Conservation (phyloP, 1,140 invertebrate genomes). For the Scaptomyza hsui region DNA sequence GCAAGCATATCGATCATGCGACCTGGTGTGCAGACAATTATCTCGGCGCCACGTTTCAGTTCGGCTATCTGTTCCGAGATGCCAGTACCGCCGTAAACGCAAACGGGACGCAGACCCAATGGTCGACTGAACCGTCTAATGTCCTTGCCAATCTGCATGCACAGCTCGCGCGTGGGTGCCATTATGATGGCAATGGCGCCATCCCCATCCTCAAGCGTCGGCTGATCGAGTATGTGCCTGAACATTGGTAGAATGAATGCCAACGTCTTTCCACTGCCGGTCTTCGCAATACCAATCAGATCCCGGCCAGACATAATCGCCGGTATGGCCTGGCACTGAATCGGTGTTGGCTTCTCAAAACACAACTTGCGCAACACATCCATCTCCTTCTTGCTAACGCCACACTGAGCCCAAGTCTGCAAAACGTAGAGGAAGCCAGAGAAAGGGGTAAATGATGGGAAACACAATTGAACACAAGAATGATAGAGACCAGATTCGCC, state of each 20-base stretch:
- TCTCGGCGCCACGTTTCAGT: constrained; percentile 98
- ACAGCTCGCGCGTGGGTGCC: constrained; percentile 98
- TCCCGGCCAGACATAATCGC: constrained; percentile 99
- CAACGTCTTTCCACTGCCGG: constrained; percentile 99
- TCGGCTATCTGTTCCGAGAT: constrained; percentile 94
- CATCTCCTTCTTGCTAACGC: constrained; percentile 97
- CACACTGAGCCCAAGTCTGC: constrained; percentile 98
- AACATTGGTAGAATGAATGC: constrained; percentile 99
- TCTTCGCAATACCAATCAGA: constrained; percentile 99
- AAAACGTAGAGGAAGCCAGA: background rate
- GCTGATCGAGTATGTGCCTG: constrained; percentile 98
- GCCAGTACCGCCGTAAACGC: constrained; percentile 98
- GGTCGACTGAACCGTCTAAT: constrained; percentile 98
- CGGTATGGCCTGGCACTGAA: constrained; percentile 99
- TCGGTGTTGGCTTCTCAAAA: constrained; percentile 99
- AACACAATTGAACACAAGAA: too few relatives aligned
- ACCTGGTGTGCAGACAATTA: constrained; percentile 99
- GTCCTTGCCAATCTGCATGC: constrained; percentile 99
- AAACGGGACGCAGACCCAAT: constrained; percentile 93
- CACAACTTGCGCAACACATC: constrained; percentile 96
- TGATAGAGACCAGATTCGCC: too few relatives aligned
- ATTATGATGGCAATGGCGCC: constrained; percentile 98
- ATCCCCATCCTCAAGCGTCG: constrained; percentile 96
- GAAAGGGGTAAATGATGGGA: too few relatives aligned
- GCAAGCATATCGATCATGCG: constrained; percentile 99